Evolutionary conservation across 2,113 vertebrate genomes (phyloP).

Genomic region (Arenaria interpres): DNA sequence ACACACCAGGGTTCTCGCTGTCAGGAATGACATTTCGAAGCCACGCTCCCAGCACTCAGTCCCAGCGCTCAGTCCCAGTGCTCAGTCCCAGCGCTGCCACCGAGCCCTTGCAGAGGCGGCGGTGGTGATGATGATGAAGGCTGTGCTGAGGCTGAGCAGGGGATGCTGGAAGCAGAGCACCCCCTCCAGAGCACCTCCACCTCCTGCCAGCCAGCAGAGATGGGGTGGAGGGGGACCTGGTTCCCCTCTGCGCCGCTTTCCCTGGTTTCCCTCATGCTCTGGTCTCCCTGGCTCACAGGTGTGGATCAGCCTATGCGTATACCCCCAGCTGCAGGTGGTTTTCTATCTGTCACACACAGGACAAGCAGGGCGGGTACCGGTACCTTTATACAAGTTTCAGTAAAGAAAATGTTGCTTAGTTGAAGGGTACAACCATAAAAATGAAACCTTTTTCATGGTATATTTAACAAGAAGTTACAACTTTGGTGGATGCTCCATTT

Average conservation of each 20-base stretch:
- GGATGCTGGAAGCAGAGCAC: neutral
- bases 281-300: neutral
- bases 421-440: neutral
- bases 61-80: neutral
- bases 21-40: neutral
- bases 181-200: neutral
- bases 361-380: neutral
- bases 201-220: neutral
- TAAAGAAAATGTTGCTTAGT: neutral
- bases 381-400: neutral
- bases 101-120: neutral
- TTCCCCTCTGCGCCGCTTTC: neutral
- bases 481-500: neutral
- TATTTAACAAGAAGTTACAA: neutral
- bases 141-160: neutral
- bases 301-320: neutral
- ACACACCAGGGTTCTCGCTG: neutral
- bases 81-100: neutral
- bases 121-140: neutral
- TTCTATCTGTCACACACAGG: neutral
- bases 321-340: accelerated
- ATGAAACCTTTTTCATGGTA: neutral
- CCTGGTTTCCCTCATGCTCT: neutral
- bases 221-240: accelerated
- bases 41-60: accelerated